Evolutionary conservation across 2,797 vertebrate genomes (phyloP).

Genomic region (Coreius guichenoti): DNA sequence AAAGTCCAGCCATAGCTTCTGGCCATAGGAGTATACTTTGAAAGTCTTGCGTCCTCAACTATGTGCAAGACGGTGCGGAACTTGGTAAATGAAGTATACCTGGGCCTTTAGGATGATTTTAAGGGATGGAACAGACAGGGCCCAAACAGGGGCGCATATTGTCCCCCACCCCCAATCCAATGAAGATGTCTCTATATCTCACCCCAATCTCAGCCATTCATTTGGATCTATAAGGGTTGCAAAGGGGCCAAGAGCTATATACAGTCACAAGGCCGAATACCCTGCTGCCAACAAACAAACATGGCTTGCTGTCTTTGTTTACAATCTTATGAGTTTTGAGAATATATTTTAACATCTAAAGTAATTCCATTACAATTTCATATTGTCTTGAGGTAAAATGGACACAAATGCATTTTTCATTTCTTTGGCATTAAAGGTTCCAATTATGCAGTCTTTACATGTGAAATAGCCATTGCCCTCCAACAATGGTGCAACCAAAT

Average conservation of each 20-base stretch:
- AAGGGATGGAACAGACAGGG: neutral
- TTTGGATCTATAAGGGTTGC: neutral
- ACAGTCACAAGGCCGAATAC: neutral
- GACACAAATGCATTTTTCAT: neutral
- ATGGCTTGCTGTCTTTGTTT: neutral
- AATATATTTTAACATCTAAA: neutral
- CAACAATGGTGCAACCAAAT: neutral
- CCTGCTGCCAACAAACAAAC: constrained; percentile 3
- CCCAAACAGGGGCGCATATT: neutral
- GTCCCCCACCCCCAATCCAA: neutral
- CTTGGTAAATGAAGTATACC: too few relatives aligned
- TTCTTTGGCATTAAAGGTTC: neutral
- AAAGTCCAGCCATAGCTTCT: too few relatives aligned
- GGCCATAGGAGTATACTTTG: too few relatives aligned
- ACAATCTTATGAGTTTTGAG: neutral
- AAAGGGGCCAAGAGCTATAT: neutral
- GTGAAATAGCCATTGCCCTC: neutral
- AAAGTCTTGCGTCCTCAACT: too few relatives aligned
- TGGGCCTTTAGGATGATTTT: neutral
- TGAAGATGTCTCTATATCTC: neutral
- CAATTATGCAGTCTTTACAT: neutral
- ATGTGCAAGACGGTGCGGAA: too few relatives aligned
- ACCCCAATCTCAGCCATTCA: neutral
- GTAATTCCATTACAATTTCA: neutral
- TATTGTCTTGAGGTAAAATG: neutral